phyloP scores from a whole-genome alignment of 2,797 vertebrate genomes.

The Cetoscarus ocellatus region DNA sequence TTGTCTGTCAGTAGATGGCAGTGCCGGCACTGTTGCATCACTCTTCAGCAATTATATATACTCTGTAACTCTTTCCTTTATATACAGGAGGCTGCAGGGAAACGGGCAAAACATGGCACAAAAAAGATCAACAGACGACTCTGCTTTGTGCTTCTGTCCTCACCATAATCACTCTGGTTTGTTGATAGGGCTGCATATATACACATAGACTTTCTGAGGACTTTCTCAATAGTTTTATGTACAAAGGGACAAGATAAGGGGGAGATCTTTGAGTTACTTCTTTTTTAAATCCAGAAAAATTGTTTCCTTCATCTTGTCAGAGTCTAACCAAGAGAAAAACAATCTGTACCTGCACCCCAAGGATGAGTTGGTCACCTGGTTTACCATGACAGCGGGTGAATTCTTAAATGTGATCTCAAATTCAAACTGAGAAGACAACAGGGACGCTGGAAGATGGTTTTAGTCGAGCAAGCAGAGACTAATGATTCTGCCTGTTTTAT shows the following conservation, averaged over 20 bases:
- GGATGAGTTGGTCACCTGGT: slow-evolving; percentile 13
- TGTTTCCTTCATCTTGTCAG: slow-evolving; percentile 79
- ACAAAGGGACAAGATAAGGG: slow-evolving; percentile 47
- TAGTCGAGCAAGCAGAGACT: too few species aligned
- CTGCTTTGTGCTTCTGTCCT: slow-evolving; percentile 23
- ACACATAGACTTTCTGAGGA: slow-evolving; percentile 54
- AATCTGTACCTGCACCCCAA: slow-evolving; percentile 59
- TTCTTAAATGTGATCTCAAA: background rate
- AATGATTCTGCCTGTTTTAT: too few species aligned
- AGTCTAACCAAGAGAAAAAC: slow-evolving; percentile 50
- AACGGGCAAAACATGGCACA: slow-evolving; percentile 43
- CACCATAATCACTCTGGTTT: slow-evolving; percentile 60
- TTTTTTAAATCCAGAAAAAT: slow-evolving; percentile 70
- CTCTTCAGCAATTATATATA: slow-evolving; percentile 74
- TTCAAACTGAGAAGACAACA: slow-evolving; percentile 10
- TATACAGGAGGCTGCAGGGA: slow-evolving; percentile 65
- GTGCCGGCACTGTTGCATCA: slow-evolving; percentile 86
- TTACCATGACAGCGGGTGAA: slow-evolving; percentile 1
- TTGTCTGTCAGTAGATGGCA: slow-evolving; percentile 83
- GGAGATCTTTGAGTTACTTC: slow-evolving; percentile 33
- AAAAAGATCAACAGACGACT: slow-evolving; percentile 7
- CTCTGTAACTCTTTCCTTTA: slow-evolving; percentile 67
- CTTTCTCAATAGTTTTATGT: slow-evolving; percentile 52
- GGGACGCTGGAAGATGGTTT: too few species aligned
- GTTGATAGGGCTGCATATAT: slow-evolving; percentile 64